Conservation (phyloP, 2,113 vertebrate species). For the Arvicanthis niloticus region DNA sequence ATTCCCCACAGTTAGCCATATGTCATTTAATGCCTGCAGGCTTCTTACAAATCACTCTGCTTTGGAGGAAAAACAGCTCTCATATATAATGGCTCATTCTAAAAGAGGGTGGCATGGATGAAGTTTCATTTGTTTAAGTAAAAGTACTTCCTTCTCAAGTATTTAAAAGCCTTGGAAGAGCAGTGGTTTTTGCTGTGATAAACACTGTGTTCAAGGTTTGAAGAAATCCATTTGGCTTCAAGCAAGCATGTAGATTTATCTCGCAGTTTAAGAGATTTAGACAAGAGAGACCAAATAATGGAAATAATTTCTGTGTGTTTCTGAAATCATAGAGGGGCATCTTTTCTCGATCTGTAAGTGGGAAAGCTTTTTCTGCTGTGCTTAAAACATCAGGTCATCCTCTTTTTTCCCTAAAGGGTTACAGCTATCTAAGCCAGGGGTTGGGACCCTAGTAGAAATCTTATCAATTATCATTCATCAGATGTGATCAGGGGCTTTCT, state of each 20-base stretch:
- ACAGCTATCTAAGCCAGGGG: background rate
- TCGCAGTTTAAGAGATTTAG: constrained; percentile 53
- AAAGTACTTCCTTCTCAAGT: constrained; percentile 53
- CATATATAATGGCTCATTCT: constrained; percentile 58
- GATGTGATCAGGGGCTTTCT: background rate
- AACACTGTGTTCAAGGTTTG: constrained; percentile 62
- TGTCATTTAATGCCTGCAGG: constrained; percentile 71
- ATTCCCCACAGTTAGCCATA: constrained; percentile 74
- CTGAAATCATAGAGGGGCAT: background rate
- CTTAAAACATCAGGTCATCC: background rate
- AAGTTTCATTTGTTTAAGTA: constrained; percentile 75
- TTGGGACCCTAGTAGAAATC: background rate
- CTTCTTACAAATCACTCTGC: constrained; percentile 73
- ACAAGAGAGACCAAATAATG: background rate
- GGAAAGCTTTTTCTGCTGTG: constrained; percentile 21
- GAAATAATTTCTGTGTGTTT: constrained; percentile 55
- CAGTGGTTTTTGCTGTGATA: constrained; percentile 34
- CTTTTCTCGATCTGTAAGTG: constrained; percentile 2
- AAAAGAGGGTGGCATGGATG: constrained; percentile 65
- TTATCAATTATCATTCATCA: background rate
- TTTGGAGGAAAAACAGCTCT: constrained; percentile 74
- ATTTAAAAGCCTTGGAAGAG: constrained; percentile 72
- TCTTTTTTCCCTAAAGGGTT: background rate
- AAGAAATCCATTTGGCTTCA: constrained; percentile 57
- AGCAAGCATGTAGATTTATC: constrained; percentile 45